Conservation (phyloP, 2,888 invertebrate species). For the Galeruca laticollis region DNA sequence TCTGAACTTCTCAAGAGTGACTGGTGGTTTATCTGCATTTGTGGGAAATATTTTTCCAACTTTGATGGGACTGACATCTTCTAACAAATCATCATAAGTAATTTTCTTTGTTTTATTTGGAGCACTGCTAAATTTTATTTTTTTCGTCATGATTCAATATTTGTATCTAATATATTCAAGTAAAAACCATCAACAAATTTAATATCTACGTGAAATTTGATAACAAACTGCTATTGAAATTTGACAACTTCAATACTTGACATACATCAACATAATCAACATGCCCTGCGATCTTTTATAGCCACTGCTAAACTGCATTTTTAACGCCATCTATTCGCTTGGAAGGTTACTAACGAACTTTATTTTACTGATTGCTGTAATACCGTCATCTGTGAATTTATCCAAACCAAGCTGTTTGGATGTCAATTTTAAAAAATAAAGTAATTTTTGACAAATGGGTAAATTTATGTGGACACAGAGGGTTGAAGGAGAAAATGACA, state of each 20-base stretch:
- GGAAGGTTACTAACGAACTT: too few species aligned
- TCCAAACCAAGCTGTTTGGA: too few species aligned
- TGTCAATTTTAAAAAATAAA: too few species aligned
- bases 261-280: too few species aligned
- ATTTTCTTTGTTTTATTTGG: neutral
- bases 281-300: too few species aligned
- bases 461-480: too few species aligned
- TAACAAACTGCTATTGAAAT: conserved; percentile 14
- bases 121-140: conserved; percentile 9
- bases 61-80: conserved; percentile 44
- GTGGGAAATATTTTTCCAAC: conserved; percentile 52
- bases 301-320: too few species aligned
- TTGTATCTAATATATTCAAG: neutral
- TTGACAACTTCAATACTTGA: neutral
- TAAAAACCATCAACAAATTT: neutral
- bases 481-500: too few species aligned
- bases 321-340: too few species aligned
- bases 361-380: too few species aligned
- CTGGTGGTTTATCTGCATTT: conserved; percentile 39
- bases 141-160: conserved; percentile 6
- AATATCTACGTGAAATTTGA: conserved; percentile 9
- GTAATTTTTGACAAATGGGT: too few species aligned
- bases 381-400: too few species aligned
- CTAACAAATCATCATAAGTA: conserved; percentile 37
- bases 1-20: conserved; percentile 47